These are phyloP conservation scores for Cyclargus thomasi DNA, from an alignment of 1,140 invertebrate genomes.

Conservation along the genomic window DNA sequence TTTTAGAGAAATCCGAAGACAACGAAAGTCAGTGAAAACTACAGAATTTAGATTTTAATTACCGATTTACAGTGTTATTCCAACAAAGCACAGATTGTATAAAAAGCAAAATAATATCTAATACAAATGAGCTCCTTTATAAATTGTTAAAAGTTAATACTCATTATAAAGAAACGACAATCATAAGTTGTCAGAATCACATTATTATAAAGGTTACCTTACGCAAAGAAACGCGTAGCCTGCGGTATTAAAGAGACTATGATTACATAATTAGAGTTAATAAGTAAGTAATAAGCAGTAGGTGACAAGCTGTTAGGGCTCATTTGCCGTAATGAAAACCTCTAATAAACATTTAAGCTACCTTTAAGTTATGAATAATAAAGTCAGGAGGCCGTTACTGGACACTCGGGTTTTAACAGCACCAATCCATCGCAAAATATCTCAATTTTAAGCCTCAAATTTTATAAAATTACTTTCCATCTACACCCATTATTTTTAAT, in stretches of 20 bases:
- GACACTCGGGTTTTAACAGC: background rate
- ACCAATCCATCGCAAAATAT: background rate
- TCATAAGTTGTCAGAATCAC: background rate
- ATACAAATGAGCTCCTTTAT: no score
- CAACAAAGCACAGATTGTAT: no score
- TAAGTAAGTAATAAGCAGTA: background rate
- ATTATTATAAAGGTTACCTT: background rate
- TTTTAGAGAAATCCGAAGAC: no score
- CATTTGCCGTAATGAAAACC: background rate
- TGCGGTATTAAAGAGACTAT: background rate
- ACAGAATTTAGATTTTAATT: no score
- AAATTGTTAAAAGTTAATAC: no score
- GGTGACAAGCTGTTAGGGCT: background rate
- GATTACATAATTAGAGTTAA: background rate
- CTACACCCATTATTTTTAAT: background rate
- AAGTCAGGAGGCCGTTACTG: background rate
- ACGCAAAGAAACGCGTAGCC: background rate
- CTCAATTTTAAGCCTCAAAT: no score
- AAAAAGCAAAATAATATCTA: no score
- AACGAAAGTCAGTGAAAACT: no score
- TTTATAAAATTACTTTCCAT: background rate
- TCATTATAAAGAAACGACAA: background rate
- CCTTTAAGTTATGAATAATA: background rate
- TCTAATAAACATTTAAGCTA: background rate
- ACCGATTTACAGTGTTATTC: no score